phyloP scores from a whole-genome alignment of 1,140 invertebrate species.

The Chlorops oryzae region DNA sequence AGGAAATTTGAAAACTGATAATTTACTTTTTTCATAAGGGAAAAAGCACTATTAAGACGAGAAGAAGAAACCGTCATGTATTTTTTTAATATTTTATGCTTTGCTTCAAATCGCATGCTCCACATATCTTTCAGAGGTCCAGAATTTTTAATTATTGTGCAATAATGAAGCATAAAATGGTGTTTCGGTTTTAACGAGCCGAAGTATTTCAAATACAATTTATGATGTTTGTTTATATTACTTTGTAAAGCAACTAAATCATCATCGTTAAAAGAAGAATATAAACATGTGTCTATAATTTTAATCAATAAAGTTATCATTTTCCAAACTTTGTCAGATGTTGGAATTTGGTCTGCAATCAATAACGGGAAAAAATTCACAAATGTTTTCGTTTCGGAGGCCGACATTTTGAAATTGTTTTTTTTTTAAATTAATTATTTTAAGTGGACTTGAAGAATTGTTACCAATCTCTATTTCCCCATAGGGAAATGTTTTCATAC shows the following conservation, averaged over 20 bases:
- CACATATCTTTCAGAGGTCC: constrained; percentile 21
- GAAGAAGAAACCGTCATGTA: constrained; percentile 13
- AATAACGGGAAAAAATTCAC: constrained; percentile 28
- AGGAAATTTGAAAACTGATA: too few relatives aligned
- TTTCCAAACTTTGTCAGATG: constrained; percentile 25
- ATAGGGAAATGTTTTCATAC: constrained; percentile 30
- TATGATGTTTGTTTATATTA: too few relatives aligned
- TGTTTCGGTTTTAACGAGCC: too few relatives aligned
- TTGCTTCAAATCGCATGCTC: constrained; percentile 22
- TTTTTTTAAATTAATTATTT: constrained; percentile 19
- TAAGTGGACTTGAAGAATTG: neutral
- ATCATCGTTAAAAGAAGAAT: too few relatives aligned
- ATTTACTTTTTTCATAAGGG: neutral
- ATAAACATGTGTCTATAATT: too few relatives aligned
- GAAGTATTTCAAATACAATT: too few relatives aligned
- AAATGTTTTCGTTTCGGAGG: constrained; percentile 34
- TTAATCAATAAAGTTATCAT: too few relatives aligned
- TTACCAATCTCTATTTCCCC: too few relatives aligned
- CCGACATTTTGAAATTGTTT: constrained; percentile 24
- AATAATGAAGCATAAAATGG: constrained; percentile 30
- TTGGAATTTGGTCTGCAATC: constrained; percentile 29
- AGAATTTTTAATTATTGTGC: constrained; percentile 18
- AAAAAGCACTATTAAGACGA: constrained; percentile 17
- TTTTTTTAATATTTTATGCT: constrained; percentile 19
- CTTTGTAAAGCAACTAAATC: too few relatives aligned